Conservation (phyloP, 2,797 vertebrate species). For the Notoglanidium macrostoma region DNA sequence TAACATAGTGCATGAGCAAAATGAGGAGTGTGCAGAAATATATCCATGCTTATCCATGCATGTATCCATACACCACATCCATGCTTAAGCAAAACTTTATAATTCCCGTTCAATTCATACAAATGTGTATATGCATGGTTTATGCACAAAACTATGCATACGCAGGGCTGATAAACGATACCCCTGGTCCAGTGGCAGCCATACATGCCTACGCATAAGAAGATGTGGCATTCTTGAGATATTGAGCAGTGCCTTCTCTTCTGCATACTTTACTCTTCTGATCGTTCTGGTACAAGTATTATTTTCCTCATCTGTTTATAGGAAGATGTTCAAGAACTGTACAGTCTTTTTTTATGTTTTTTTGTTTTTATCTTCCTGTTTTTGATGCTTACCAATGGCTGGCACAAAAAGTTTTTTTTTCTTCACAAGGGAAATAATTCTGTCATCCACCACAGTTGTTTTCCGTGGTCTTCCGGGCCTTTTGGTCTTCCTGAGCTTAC, state of each 20-base stretch:
- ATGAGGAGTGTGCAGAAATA: not conserved
- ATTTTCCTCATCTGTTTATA: not conserved
- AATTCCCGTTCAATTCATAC: not conserved
- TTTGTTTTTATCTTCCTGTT: not conserved
- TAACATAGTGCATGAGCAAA: not conserved
- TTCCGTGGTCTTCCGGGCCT: slow-evolving; percentile 36
- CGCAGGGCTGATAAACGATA: not conserved
- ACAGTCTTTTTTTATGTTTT: not conserved
- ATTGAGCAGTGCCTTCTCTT: not conserved
- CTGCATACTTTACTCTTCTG: not conserved
- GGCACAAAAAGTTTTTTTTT: not conserved
- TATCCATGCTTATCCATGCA: not conserved
- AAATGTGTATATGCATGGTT: not conserved
- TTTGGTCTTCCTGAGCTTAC: slow-evolving; percentile 35
- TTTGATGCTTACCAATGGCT: not conserved
- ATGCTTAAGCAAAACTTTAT: not conserved
- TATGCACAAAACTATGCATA: not conserved
- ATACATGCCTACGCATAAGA: not conserved
- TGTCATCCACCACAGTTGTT: slow-evolving; percentile 43
- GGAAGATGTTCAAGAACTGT: not conserved
- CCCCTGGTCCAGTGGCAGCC: not conserved
- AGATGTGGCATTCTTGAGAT: not conserved
- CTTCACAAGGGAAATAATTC: not conserved
- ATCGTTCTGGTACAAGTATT: not conserved
- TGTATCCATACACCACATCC: no score